These are phyloP conservation scores for Eupithecia tripunctaria DNA, from an alignment of 2,888 invertebrate species.

Conservation along the genomic window DNA sequence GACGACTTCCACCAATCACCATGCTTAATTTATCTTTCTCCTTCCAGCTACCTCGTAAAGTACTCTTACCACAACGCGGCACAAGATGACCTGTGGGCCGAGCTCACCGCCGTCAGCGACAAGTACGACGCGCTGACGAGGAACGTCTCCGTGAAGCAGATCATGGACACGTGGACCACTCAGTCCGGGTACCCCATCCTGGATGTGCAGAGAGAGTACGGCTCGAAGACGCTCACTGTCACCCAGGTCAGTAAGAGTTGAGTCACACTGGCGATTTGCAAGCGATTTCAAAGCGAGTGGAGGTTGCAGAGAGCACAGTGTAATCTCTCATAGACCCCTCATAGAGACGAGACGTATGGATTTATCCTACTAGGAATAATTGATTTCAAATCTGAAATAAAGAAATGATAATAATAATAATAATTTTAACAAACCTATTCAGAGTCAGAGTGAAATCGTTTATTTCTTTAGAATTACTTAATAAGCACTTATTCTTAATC, in stretches of 20 bases:
- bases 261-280: no score
- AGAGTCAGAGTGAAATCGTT: no score
- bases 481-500: no score
- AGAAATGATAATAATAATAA: no score
- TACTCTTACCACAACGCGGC: constrained; percentile 89
- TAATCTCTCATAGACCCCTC: no score
- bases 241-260: constrained; percentile 82
- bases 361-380: no score
- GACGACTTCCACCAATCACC: background rate
- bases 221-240: constrained; percentile 79
- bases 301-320: no score
- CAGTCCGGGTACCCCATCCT: constrained; percentile 94
- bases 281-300: no score
- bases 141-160: constrained; percentile 86
- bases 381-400: no score
- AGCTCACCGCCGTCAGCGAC: constrained; percentile 85
- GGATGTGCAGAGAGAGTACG: constrained; percentile 86
- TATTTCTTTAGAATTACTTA: no score
- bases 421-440: no score
- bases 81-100: constrained; percentile 94
- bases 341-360: no score
- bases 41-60: constrained; percentile 84
- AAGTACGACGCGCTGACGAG: constrained; percentile 75
- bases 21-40: background rate
- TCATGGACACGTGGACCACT: constrained; percentile 95